Evolutionary conservation across 2,888 invertebrate genomes (phyloP).

Genomic region (Hirtodrosophila cameraria): DNA sequence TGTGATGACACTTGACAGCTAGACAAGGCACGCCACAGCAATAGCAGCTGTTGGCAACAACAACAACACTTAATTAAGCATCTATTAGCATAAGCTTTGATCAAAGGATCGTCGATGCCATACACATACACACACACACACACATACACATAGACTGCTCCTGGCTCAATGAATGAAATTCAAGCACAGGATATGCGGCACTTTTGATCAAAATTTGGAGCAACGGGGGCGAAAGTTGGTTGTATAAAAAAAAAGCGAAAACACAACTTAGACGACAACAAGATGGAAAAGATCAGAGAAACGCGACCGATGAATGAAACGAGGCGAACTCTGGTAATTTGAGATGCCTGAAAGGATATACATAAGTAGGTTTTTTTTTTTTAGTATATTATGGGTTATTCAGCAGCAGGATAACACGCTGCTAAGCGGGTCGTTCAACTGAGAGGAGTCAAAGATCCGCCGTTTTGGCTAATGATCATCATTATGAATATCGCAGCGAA

Average conservation of each 20-base stretch:
- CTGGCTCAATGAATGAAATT: slow-evolving; percentile 72
- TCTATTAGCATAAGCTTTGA: slow-evolving; percentile 50
- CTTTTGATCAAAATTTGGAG: slow-evolving; percentile 57
- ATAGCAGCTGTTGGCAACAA: slow-evolving; percentile 6
- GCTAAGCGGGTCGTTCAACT: slow-evolving; percentile 43
- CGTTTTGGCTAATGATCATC: slow-evolving; percentile 9
- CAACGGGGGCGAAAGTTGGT: slow-evolving; percentile 7
- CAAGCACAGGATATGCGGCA: slow-evolving; percentile 77
- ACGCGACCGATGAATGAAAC: slow-evolving; percentile 46
- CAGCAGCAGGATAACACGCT: slow-evolving; percentile 36
- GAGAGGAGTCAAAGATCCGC: slow-evolving; percentile 42
- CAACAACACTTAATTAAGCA: slow-evolving; percentile 54
- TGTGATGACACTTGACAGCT: slow-evolving; percentile 21
- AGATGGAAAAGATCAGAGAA: slow-evolving; percentile 56
- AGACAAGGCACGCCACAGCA: slow-evolving; percentile 6
- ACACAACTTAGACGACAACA: slow-evolving; percentile 48
- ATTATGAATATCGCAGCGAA: background rate
- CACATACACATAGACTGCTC: slow-evolving; percentile 4
- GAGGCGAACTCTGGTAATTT: slow-evolving; percentile 54
- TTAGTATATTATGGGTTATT: slow-evolving; percentile 5
- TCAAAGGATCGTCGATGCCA: slow-evolving; percentile 25
- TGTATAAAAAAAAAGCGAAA: background rate
- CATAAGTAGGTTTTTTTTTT: slow-evolving; percentile 2
- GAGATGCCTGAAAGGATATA: slow-evolving; percentile 67
- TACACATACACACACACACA: background rate